A percentile compares a stretch with the other conserved stretches of the same genome.
Evolutionary conservation across 2,797 vertebrate species (phyloP).

Genomic region (Dendrocincla tyrannina): DNA sequence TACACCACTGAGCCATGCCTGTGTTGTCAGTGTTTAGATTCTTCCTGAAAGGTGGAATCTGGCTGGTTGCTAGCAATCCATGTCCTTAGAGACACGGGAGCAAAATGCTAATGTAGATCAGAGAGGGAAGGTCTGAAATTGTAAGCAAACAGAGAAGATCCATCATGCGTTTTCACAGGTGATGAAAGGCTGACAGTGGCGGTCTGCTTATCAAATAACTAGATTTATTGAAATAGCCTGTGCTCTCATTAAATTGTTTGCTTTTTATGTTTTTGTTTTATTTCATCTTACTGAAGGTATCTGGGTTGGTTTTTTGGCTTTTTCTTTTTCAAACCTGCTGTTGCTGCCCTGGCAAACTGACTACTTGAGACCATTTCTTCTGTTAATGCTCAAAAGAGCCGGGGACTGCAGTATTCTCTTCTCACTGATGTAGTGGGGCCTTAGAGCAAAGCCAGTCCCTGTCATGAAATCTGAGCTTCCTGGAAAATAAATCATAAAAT

Average conservation of each 20-base stretch:
- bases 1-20: background rate
- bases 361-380: conserved; percentile 46
- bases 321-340: background rate
- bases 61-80: background rate
- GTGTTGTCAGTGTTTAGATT: background rate
- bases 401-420: background rate
- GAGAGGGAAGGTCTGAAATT: conserved; percentile 26
- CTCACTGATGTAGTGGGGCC: background rate
- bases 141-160: conserved; percentile 33
- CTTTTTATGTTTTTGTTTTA: conserved; percentile 42
- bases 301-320: background rate
- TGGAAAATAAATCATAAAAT: conserved; percentile 55
- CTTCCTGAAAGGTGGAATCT: background rate
- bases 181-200: conserved; percentile 23
- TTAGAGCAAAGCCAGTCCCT: background rate
- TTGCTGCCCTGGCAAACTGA: background rate
- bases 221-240: conserved; percentile 48
- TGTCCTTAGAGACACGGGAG: background rate
- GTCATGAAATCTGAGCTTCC: conserved; percentile 18
- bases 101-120: conserved; percentile 31
- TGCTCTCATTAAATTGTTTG: conserved; percentile 27
- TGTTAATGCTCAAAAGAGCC: conserved; percentile 10
- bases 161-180: background rate
- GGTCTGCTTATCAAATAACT: conserved; percentile 65
- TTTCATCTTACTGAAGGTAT: conserved; percentile 29